Evolutionary conservation across 1,140 invertebrate genomes (phyloP).

Genomic region (Drosophila cardini): DNA sequence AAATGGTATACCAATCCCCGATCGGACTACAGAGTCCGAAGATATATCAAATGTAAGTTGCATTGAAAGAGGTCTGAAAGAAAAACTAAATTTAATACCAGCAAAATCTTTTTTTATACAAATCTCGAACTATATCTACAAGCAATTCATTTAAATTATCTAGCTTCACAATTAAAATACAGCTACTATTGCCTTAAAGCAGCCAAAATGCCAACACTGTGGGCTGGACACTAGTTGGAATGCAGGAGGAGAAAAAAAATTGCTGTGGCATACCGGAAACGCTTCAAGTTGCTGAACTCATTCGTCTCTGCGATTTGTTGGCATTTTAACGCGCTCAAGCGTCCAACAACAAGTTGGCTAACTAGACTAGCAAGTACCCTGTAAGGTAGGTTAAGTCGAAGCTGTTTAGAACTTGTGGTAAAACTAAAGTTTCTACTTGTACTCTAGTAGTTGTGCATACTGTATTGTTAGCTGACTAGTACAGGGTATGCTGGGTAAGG

Average conservation of each 20-base stretch:
- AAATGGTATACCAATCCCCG: too few relatives aligned
- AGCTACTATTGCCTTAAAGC: too few relatives aligned
- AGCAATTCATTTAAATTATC: too few relatives aligned
- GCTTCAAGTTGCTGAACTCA: constrained; percentile 81
- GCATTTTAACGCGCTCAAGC: constrained; percentile 76
- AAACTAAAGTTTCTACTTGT: neutral
- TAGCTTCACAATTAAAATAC: too few relatives aligned
- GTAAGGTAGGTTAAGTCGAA: neutral
- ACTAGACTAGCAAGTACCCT: neutral
- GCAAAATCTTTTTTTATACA: too few relatives aligned
- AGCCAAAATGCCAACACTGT: neutral
- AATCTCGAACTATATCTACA: too few relatives aligned
- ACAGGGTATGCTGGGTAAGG: constrained; percentile 26
- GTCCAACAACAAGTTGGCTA: constrained; percentile 42
- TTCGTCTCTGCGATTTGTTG: constrained; percentile 83
- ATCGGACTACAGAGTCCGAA: too few relatives aligned
- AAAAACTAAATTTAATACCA: too few relatives aligned
- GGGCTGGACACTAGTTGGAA: constrained; percentile 29
- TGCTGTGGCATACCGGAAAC: constrained; percentile 81
- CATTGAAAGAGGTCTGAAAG: too few relatives aligned
- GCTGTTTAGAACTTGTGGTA: too few relatives aligned
- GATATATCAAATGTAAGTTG: too few relatives aligned
- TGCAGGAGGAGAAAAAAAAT: constrained; percentile 58
- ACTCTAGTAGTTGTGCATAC: neutral
- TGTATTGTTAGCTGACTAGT: neutral